phyloP scores from a whole-genome alignment of 2,797 vertebrate genomes.

The Takifugu rubripes region DNA sequence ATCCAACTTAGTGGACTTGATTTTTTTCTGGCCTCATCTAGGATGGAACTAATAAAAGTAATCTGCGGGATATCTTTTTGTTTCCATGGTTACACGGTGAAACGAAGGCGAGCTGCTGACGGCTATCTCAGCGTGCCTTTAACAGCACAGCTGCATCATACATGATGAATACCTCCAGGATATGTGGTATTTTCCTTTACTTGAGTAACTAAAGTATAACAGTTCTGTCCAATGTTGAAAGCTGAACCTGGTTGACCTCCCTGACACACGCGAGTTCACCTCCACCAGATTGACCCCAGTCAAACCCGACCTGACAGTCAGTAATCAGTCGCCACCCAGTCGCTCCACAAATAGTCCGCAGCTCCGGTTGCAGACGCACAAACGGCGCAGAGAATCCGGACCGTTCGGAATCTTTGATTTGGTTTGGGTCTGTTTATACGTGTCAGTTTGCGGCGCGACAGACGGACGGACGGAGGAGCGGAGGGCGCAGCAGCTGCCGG shows the following conservation, averaged over 20 bases:
- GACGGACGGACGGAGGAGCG: background rate
- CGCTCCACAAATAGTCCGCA: background rate
- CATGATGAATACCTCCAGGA: too few species aligned
- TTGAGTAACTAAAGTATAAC: too few species aligned
- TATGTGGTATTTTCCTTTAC: too few species aligned
- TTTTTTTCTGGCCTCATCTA: background rate
- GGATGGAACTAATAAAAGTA: background rate
- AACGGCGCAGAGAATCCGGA: background rate
- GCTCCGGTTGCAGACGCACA: background rate
- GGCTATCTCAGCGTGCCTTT: background rate
- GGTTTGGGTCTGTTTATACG: too few species aligned
- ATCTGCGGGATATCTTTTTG: background rate
- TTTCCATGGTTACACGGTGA: background rate
- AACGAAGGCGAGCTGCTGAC: background rate
- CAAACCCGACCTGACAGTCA: background rate
- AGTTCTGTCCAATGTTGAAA: too few species aligned
- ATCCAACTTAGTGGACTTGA: background rate
- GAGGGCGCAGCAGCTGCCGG: conserved; percentile 1
- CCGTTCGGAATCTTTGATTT: too few species aligned
- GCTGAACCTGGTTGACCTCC: too few species aligned
- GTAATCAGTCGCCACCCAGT: background rate
- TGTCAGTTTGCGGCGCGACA: background rate
- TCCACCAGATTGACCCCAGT: background rate
- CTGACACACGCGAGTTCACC: background rate
- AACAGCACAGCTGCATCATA: too few species aligned